Evolutionary conservation across 2,797 vertebrate species (phyloP), one percentile per base, ranked within the genome.

Genomic region (Orestias chungarensis): DNA sequence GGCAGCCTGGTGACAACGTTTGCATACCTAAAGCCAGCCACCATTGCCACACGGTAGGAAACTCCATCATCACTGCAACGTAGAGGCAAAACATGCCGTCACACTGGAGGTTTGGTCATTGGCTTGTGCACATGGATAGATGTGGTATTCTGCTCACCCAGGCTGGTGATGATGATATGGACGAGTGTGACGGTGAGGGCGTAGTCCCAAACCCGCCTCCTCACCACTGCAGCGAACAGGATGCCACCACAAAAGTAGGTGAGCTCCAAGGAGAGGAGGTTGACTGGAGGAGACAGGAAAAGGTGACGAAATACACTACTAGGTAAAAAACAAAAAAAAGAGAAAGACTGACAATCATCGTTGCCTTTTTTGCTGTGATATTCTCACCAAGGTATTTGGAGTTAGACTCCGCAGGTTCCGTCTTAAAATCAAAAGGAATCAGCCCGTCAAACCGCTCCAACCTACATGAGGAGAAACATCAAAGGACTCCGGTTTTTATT

Each of bases 381-480:
- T 33, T n/a, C 83, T 91, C 79, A 95, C 94, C 94, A 59, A 95
- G 83, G 78, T 95, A 95, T 76, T 92, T 93, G 27, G 93, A 92
- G 75, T 91, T 93, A 23, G 93, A 94, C 33, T 92, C 91, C 4
- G 89, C 66, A 15, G 90, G 93, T 70, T 92, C 89, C 0, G 91
- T 94, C 81, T 94, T 94, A 64, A 95, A 95, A 80, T 95, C 93
- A 73, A 95, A 95, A 25, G 94, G 94, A 76, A 94, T 93, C 50
- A 93, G 81, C 66, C 93, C 92, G 20, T 94, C 93, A 76, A 95
- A 95, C 66, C 90, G 74, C 52, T 93, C 79, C 73, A 95, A 80
- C 84, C 94, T 95, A 20, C 31, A 73, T 71, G 14, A 80, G 2
- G 25, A n/a, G n/a, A 68, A 62, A 66, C 35, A 74, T 31, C 2